These are phyloP conservation scores for Cyrtodaria siliqua DNA, from an alignment of 2,888 invertebrate genomes.

Conservation along the genomic window DNA sequence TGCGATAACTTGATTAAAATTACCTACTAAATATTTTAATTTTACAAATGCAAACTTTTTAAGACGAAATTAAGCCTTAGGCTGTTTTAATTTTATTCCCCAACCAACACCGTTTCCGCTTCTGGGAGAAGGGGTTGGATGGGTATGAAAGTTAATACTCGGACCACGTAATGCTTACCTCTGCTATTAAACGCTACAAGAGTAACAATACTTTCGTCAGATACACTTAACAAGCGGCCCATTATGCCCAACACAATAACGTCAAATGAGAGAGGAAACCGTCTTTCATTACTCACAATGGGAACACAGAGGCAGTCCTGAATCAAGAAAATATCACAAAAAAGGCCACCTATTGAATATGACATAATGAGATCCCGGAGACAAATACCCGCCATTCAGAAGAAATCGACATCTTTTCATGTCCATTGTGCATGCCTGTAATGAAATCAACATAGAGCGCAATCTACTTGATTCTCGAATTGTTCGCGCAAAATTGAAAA, in stretches of 20 bases:
- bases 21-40: too few species aligned
- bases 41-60: too few species aligned
- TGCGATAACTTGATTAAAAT: too few species aligned
- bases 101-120: too few species aligned
- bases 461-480: constrained; percentile 81
- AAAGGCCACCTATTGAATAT: constrained; percentile 76
- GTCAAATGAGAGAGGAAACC: constrained; percentile 21
- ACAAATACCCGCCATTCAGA: constrained; percentile 82
- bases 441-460: constrained; percentile 83
- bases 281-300: constrained; percentile 21
- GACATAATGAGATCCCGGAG: constrained; percentile 79
- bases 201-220: too few species aligned
- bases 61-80: too few species aligned
- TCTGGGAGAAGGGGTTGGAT: too few species aligned
- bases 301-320: constrained; percentile 14
- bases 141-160: too few species aligned
- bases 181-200: too few species aligned
- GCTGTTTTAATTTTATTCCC: too few species aligned
- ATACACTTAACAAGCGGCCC: constrained; percentile 30
- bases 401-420: constrained; percentile 78
- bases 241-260: constrained; percentile 15
- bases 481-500: constrained; percentile 84
- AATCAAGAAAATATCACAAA: constrained; percentile 70
- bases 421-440: constrained; percentile 77
- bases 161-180: too few species aligned